Evolutionary conservation across 2,888 invertebrate genomes (phyloP).

Genomic region (Lymantria dispar): DNA sequence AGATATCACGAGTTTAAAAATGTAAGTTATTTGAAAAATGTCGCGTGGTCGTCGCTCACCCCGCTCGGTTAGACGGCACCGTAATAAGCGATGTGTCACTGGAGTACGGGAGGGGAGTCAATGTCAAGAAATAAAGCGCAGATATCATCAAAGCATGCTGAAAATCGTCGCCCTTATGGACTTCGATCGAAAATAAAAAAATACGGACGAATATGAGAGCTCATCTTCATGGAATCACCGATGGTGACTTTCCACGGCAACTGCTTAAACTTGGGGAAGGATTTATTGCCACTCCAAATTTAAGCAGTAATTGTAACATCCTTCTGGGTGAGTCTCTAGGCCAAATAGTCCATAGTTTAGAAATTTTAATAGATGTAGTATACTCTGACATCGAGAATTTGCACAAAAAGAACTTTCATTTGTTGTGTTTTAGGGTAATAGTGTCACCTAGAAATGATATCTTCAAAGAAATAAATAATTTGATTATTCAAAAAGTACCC

Average conservation of each 20-base stretch:
- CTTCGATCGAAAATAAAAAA: constrained; percentile 10
- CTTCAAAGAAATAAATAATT: constrained; percentile 14
- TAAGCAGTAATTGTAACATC: constrained; percentile 10
- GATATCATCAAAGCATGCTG: constrained; percentile 13
- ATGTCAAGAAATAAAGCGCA: background rate
- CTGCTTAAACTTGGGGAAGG: constrained; percentile 29
- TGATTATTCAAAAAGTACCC: constrained; percentile 10
- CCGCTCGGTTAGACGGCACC: constrained; percentile 25
- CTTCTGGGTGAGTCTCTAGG: constrained; percentile 19
- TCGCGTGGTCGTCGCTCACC: constrained; percentile 1
- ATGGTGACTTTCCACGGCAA: constrained; percentile 29
- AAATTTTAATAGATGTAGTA: constrained; percentile 7
- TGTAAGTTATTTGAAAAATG: too few species aligned
- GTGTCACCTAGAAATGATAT: constrained; percentile 10
- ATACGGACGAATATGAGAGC: constrained; percentile 30
- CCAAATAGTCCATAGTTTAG: constrained; percentile 15
- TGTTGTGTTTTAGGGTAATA: constrained; percentile 14
- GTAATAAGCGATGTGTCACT: constrained; percentile 18
- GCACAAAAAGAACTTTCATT: constrained; percentile 7
- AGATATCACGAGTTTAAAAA: too few species aligned
- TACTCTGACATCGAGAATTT: constrained; percentile 12
- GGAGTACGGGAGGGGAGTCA: too few species aligned
- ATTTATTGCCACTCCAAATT: constrained; percentile 20
- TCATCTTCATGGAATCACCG: constrained; percentile 19
- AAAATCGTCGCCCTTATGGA: constrained; percentile 19